Percentiles rank a stretch among this genome's conserved stretches.
Evolutionary conservation across 2,113 vertebrate genomes (phyloP).

Genomic region (Chelonoidis abingdonii): DNA sequence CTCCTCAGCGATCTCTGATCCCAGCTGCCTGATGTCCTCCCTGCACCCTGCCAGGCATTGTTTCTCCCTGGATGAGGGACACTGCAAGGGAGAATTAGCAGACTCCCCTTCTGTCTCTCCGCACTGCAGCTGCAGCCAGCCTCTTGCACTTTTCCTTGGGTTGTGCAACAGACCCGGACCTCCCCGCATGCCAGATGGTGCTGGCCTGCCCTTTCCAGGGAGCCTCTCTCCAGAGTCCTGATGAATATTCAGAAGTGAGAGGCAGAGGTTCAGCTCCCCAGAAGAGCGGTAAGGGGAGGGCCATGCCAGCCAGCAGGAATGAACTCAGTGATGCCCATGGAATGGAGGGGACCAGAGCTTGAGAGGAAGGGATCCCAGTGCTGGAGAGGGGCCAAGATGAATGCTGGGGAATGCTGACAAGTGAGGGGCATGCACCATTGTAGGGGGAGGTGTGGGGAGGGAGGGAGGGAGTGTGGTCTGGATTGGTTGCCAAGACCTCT

Average conservation of each 20-base stretch:
- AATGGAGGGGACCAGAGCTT: not conserved
- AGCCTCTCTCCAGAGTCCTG: not conserved
- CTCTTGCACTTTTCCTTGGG: not conserved
- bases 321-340: not conserved
- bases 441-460: not conserved
- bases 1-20: not conserved
- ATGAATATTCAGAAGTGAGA: not conserved
- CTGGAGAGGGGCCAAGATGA: not conserved
- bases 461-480: not conserved
- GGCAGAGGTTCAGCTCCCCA: not conserved
- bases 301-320: not conserved
- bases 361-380: not conserved
- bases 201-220: not conserved
- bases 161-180: not conserved
- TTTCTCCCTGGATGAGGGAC: rapidly evolving
- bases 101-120: not conserved
- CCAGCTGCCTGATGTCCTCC: not conserved
- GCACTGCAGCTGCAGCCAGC: not conserved
- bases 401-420: not conserved
- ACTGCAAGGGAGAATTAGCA: not conserved
- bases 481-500: not conserved
- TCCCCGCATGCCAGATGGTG: not conserved
- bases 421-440: not conserved
- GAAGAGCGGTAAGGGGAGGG: not conserved
- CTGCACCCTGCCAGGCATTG: not conserved